A percentile compares a stretch with the other conserved stretches of the same genome.
These are phyloP conservation scores for Galaxias olidus DNA, from an alignment of 2,797 vertebrate species.

Conservation along the genomic window DNA sequence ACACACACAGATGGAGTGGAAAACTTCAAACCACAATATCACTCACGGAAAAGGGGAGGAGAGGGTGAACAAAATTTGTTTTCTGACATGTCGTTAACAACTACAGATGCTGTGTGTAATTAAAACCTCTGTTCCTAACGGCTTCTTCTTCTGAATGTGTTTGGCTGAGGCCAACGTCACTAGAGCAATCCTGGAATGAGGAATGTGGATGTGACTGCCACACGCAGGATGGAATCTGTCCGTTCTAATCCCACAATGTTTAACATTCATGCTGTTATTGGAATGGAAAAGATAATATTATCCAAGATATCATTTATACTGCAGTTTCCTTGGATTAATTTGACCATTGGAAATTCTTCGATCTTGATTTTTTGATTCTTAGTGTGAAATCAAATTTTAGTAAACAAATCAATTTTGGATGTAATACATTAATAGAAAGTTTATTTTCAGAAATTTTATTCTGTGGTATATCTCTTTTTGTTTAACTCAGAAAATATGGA, in stretches of 20 bases:
- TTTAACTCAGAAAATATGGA: no score
- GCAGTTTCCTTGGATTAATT: slow-evolving; percentile 8
- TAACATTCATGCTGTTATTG: background rate
- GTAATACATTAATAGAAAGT: no score
- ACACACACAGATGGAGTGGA: slow-evolving; percentile 20
- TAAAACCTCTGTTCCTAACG: slow-evolving; percentile 53
- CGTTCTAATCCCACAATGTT: slow-evolving; percentile 3
- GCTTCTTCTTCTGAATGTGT: slow-evolving; percentile 6
- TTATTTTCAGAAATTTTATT: no score
- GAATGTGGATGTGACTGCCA: slow-evolving; percentile 17
- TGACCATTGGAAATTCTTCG: background rate
- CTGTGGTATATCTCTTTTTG: no score
- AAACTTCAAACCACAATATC: slow-evolving; percentile 28
- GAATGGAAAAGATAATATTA: background rate
- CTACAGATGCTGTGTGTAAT: slow-evolving; percentile 53
- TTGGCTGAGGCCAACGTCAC: slow-evolving; percentile 14
- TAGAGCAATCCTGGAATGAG: background rate
- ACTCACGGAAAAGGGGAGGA: slow-evolving; percentile 16
- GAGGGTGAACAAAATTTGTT: slow-evolving; percentile 43
- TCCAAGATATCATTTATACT: no score
- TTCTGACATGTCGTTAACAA: slow-evolving; percentile 46
- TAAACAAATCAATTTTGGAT: no score
- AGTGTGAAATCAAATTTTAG: no score
- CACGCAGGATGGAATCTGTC: slow-evolving; percentile 16
- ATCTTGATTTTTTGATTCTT: no score